Evolutionary conservation across 2,797 vertebrate species (phyloP).

Genomic region (Myotis daubentonii): DNA sequence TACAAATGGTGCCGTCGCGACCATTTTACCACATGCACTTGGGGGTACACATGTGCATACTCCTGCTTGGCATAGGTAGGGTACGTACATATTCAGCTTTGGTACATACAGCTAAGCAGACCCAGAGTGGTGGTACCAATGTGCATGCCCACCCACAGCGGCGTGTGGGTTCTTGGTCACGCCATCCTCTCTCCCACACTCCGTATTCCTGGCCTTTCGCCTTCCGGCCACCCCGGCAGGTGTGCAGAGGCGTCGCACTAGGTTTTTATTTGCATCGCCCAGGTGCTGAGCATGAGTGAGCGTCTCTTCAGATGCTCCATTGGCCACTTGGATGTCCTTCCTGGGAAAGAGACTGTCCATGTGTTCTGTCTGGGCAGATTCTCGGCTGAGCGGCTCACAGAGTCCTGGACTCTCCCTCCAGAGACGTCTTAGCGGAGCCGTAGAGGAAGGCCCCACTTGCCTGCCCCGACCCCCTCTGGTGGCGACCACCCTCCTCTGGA

Average conservation of each 20-base stretch:
- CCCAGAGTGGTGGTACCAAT: background rate
- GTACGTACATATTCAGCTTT: background rate
- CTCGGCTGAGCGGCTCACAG: background rate
- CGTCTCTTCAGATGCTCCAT: background rate
- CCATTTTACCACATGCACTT: background rate
- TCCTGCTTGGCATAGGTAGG: background rate
- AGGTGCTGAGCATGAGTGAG: background rate
- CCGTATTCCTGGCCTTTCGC: background rate
- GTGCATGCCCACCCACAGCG: accelerated
- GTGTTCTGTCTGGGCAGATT: background rate
- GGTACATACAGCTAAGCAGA: background rate
- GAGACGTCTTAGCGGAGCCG: background rate
- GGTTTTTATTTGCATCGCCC: background rate
- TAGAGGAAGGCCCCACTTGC: background rate
- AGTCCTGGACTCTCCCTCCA: background rate
- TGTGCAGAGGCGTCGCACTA: too few relatives aligned
- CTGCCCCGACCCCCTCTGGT: background rate
- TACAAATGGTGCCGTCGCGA: background rate
- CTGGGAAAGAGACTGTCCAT: background rate
- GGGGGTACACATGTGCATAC: accelerated
- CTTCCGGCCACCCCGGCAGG: background rate
- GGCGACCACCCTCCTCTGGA: background rate
- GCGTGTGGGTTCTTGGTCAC: background rate
- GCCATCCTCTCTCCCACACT: accelerated
- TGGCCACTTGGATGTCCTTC: background rate